A percentile compares a stretch with the other conserved stretches of the same genome.
Evolutionary conservation across 2,113 vertebrate species (phyloP).

Genomic region (Leptocoma aspasia): DNA sequence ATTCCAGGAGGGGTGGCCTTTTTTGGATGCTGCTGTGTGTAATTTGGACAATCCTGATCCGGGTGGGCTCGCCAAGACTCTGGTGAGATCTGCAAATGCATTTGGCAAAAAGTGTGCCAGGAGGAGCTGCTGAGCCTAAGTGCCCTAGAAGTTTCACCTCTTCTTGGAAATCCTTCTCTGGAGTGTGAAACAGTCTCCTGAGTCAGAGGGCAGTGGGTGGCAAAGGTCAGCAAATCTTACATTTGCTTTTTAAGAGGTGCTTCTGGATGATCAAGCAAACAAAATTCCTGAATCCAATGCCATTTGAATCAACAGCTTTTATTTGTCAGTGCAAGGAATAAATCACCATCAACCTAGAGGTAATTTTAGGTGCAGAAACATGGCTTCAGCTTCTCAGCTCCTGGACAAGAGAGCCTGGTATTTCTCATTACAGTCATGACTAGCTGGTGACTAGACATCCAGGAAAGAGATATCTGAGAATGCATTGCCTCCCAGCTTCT

Average conservation of each 20-base stretch:
- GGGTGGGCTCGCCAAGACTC: background rate
- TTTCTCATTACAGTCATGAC: background rate
- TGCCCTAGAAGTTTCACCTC: background rate
- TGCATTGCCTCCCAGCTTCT: background rate
- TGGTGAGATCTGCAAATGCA: background rate
- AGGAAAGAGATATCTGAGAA: background rate
- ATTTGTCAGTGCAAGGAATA: background rate
- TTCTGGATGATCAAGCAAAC: background rate
- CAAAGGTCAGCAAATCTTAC: background rate
- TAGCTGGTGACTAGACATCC: background rate
- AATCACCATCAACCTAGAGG: background rate
- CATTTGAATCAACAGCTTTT: background rate
- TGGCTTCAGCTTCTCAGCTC: background rate
- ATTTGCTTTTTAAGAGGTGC: background rate
- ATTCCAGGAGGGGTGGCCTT: background rate
- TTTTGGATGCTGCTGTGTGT: background rate
- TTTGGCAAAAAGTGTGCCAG: background rate
- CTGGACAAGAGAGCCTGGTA: background rate
- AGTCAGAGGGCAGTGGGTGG: background rate
- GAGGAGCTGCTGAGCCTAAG: background rate
- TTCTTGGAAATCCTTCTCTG: background rate
- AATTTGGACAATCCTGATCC: background rate
- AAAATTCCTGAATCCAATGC: background rate
- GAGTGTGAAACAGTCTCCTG: accelerated
- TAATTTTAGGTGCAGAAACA: background rate